Evolutionary conservation across 2,797 vertebrate genomes (phyloP).

Genomic region (Gymnothorax javanicus): DNA sequence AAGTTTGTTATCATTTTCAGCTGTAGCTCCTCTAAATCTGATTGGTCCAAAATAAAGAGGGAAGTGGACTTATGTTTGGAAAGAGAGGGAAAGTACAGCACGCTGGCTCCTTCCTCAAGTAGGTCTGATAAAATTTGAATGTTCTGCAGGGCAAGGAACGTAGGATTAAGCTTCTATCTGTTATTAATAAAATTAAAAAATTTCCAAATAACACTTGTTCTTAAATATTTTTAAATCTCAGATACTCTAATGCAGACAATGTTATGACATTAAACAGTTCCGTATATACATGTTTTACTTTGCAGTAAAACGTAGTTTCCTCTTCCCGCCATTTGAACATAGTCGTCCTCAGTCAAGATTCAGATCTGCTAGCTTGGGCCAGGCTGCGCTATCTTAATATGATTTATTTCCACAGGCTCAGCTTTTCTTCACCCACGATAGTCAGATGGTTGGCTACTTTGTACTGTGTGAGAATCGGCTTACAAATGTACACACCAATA

Average conservation of each 20-base stretch:
- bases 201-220: background rate
- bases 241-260: too few relatives aligned
- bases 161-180: background rate
- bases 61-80: background rate
- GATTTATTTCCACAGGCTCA: background rate
- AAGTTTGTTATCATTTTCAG: background rate
- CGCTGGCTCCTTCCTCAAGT: background rate
- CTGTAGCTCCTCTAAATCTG: background rate
- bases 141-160: background rate
- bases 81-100: background rate
- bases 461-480: background rate
- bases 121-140: background rate
- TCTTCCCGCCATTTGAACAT: background rate
- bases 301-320: background rate
- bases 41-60: background rate
- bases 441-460: background rate
- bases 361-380: background rate
- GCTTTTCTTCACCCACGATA: background rate
- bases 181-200: background rate
- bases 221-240: background rate
- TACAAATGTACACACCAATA: background rate
- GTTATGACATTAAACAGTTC: too few relatives aligned
- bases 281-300: background rate
- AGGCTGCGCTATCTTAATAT: background rate
- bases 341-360: background rate